A percentile compares a stretch with the other conserved stretches of the same genome.
Conservation (phyloP, 2,113 vertebrate genomes). For the Neopipo cinnamomea region DNA sequence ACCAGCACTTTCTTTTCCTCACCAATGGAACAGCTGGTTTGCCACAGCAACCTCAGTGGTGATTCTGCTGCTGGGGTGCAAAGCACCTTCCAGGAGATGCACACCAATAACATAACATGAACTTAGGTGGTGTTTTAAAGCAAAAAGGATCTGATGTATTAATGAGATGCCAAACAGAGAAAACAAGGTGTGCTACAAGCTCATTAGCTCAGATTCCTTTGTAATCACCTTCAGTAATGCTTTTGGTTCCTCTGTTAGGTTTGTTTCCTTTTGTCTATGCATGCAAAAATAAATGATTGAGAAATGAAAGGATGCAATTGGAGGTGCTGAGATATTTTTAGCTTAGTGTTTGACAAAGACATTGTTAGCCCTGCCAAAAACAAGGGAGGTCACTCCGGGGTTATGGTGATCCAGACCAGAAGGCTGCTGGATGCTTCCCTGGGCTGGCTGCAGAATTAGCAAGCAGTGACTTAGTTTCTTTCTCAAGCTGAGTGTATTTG, state of each 20-base stretch:
- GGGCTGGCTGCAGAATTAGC: not conserved
- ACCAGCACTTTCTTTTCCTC: slow-evolving; percentile 29
- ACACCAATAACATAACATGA: not conserved
- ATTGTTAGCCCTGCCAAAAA: not conserved
- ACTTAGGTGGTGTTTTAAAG: not conserved
- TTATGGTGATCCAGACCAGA: not conserved
- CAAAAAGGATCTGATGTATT: not conserved
- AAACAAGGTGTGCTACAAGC: not conserved
- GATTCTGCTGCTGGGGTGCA: not conserved
- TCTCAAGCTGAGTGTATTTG: not conserved
- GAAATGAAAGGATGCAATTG: not conserved
- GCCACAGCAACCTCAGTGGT: slow-evolving; percentile 49
- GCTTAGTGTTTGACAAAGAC: not conserved
- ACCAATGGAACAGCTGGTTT: slow-evolving; percentile 41
- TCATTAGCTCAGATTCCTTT: not conserved
- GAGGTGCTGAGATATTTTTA: not conserved
- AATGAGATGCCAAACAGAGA: not conserved
- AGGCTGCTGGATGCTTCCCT: not conserved
- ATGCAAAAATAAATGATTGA: not conserved
- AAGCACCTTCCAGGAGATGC: slow-evolving; percentile 10
- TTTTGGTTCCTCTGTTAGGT: not conserved
- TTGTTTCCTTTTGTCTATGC: not conserved
- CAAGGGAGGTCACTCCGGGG: not conserved
- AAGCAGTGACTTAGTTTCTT: not conserved
- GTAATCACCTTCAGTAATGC: not conserved